Conservation (phyloP, 2,113 vertebrate genomes). For the Craseonycteris thonglongyai region DNA sequence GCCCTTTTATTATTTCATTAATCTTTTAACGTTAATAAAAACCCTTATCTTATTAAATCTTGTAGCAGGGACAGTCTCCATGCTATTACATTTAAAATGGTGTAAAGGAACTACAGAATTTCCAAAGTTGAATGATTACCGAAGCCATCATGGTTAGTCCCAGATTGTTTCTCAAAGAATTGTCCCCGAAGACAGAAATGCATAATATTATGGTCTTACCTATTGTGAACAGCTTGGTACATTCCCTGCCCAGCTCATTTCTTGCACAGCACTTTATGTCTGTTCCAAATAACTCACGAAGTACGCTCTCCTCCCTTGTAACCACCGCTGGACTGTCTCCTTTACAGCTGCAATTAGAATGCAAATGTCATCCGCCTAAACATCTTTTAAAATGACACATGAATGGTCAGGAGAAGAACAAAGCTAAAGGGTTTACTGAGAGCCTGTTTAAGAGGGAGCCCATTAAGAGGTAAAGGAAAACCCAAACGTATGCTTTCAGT, state of each 20-base stretch:
- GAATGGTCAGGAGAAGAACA: constrained; percentile 37
- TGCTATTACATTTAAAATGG: background rate
- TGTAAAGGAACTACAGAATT: background rate
- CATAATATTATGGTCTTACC: constrained; percentile 63
- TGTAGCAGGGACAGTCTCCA: background rate
- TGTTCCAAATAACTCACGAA: constrained; percentile 63
- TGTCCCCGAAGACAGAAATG: background rate
- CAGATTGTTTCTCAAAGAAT: background rate
- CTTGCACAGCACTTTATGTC: constrained; percentile 80
- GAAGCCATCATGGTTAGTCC: background rate
- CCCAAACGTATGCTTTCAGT: background rate
- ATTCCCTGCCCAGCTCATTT: constrained; percentile 79
- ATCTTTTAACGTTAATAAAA: background rate
- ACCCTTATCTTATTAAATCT: background rate
- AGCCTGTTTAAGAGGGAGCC: background rate
- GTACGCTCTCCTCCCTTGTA: constrained; percentile 46
- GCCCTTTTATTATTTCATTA: background rate
- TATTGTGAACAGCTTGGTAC: constrained; percentile 79
- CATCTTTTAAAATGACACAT: constrained; percentile 44
- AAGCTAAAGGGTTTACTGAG: constrained; percentile 6
- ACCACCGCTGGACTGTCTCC: constrained; percentile 50
- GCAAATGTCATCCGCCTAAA: constrained; percentile 47
- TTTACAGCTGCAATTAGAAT: constrained; percentile 78
- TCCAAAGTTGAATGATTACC: background rate
- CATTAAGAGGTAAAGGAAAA: background rate